A percentile compares a stretch with the other conserved stretches of the same genome.
Evolutionary conservation across 1,140 invertebrate genomes (phyloP).

Genomic region (Drosophila simulans): DNA sequence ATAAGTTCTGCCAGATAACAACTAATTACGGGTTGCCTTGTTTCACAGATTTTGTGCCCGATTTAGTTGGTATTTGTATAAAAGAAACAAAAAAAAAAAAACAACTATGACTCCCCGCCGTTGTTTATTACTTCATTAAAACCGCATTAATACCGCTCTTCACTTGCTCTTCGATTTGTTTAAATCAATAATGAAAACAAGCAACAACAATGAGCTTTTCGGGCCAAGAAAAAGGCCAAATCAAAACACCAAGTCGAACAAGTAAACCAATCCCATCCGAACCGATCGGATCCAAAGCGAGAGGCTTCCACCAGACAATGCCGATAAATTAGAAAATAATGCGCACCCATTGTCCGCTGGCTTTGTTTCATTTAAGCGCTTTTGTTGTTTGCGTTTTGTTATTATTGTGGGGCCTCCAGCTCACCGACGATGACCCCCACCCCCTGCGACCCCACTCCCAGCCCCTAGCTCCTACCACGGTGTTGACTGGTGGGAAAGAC

Average conservation of each 20-base stretch:
- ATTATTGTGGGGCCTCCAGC: slow-evolving; percentile 37
- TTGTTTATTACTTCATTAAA: slow-evolving; percentile 82
- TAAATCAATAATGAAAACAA: slow-evolving; percentile 81
- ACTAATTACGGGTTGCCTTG: slow-evolving; percentile 42
- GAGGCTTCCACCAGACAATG: slow-evolving; percentile 66
- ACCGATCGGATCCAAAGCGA: slow-evolving; percentile 33
- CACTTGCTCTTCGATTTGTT: slow-evolving; percentile 79
- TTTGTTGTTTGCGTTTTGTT: slow-evolving; percentile 72
- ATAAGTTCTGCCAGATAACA: slow-evolving; percentile 38
- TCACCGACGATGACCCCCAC: slow-evolving; percentile 21
- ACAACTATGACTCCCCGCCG: slow-evolving; percentile 48
- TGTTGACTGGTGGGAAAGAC: slow-evolving; percentile 37
- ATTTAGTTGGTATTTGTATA: slow-evolving; percentile 32
- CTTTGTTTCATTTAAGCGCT: slow-evolving; percentile 83
- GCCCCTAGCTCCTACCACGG: slow-evolving; percentile 23
- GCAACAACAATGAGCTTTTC: slow-evolving; percentile 57
- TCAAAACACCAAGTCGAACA: slow-evolving; percentile 44
- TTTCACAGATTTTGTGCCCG: slow-evolving; percentile 15
- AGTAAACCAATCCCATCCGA: slow-evolving; percentile 52
- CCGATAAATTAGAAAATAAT: slow-evolving; percentile 83
- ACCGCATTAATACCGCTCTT: slow-evolving; percentile 78
- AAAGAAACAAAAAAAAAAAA: slow-evolving; percentile 15
- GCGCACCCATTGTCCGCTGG: slow-evolving; percentile 76
- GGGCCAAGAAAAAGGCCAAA: slow-evolving; percentile 44
- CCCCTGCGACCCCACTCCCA: not conserved